phyloP scores from a whole-genome alignment of 2,797 vertebrate species.

The Odontamblyopus rebecca region DNA sequence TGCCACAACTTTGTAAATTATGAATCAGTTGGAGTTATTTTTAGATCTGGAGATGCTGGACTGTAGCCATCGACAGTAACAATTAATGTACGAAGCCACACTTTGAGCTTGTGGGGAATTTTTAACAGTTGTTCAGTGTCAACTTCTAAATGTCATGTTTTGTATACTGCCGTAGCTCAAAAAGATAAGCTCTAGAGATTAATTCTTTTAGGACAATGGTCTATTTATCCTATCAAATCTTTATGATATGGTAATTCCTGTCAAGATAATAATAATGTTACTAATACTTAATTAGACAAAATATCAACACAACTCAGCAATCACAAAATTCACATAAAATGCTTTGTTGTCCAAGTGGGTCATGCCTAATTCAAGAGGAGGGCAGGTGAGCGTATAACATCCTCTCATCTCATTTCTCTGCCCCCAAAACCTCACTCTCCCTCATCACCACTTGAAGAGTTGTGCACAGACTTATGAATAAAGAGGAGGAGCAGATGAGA shows the following conservation, averaged over 20 bases:
- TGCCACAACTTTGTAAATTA: slow-evolving; percentile 9
- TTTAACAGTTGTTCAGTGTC: background rate
- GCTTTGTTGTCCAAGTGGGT: slow-evolving; percentile 56
- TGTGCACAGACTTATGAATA: slow-evolving; percentile 67
- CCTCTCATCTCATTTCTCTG: slow-evolving; percentile 16
- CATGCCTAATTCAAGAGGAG: slow-evolving; percentile 48
- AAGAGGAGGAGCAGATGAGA: slow-evolving; percentile 40
- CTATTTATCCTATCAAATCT: too few species aligned
- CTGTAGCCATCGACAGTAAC: background rate
- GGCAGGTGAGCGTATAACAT: slow-evolving; percentile 49
- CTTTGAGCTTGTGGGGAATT: slow-evolving; percentile 10
- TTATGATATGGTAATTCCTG: too few species aligned
- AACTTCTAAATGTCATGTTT: background rate
- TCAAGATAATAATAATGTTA: too few species aligned
- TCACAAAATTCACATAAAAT: background rate
- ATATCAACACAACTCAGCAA: background rate
- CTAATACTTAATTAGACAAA: too few species aligned
- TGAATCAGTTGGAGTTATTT: slow-evolving; percentile 5
- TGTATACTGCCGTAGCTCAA: background rate
- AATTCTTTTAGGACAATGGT: background rate
- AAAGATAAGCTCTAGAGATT: background rate
- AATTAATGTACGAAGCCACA: slow-evolving; percentile 14
- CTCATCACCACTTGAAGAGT: slow-evolving; percentile 73
- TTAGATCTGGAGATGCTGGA: background rate
- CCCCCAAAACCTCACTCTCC: slow-evolving; percentile 32